Evolutionary conservation across 2,888 invertebrate species (phyloP), one percentile per base, ranked within the genome.

Genomic region (Ferdinandea cuprea): DNA sequence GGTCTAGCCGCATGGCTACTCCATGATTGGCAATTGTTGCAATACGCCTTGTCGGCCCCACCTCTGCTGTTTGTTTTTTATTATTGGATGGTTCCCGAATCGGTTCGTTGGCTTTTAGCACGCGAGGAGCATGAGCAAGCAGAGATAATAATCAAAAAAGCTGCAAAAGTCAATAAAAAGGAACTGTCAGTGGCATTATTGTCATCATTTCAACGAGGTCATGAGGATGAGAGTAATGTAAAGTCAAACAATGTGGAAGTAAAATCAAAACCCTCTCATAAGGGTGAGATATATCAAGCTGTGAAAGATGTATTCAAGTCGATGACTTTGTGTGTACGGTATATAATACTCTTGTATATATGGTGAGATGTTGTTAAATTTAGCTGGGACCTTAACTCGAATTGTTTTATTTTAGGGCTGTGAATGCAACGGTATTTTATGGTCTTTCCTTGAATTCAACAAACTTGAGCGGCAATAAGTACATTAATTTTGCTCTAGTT

Each of bases 341-440:
- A 92, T 85, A 56, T 88, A 1, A 90, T 92, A 28, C 88, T 93
- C 66, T 88, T 92, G 48, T 91, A 91, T 84, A 91, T 92, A 59
- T 93, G 93, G 93, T 92, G 87, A 85, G 87, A 66, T 15, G 13
- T 50, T 19, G 37, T 50, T 9, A 5, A 8, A 19, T 0, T 5
- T 0, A 35, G 17, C 13, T 3, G 15, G 3, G 9, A 30, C 52
- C 9, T 21, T 3, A 15, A 13, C 7, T 42, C 28, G 48, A 13
- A 28, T 35, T 50, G 32, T 37, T 59, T 32, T 6, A 15, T 54
- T 30, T n/a, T 9, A 90, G 90, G 94, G 92, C 92, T 19, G 92
- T 94, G 2, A 94, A 93, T 87, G 93, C 94, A 0, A 93, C 94
- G 77, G 93, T 95, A 3, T 95, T 93, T 86, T 95, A 94, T 86